Conservation (phyloP, 92 coral and sea anemone genomes). For the Parazoanthus swiftii region DNA sequence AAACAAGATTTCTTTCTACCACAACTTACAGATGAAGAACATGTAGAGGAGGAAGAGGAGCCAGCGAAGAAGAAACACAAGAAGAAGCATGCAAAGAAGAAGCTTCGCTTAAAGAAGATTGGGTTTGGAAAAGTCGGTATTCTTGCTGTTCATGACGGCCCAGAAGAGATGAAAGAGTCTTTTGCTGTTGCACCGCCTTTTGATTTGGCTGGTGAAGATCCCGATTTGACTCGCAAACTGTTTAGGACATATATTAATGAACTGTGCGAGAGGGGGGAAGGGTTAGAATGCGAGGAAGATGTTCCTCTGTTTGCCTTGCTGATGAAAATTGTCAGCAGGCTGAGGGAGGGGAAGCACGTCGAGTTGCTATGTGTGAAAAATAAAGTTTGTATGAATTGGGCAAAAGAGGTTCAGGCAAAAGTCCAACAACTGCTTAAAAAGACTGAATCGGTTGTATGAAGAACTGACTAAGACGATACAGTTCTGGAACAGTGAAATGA, state of each 20-base stretch:
- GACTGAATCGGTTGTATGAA: not conserved
- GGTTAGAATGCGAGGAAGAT: not conserved
- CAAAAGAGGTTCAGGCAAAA: slow-evolving; percentile 5
- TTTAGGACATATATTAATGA: slow-evolving; percentile 4
- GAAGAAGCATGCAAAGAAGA: not conserved
- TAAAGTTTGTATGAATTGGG: too few species aligned
- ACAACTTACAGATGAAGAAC: too few species aligned
- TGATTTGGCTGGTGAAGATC: too few species aligned
- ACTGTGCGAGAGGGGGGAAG: not conserved
- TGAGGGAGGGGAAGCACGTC: slow-evolving; percentile 1
- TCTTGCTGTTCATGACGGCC: slow-evolving; percentile 15
- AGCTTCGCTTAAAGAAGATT: slow-evolving; percentile 10
- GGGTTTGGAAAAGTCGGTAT: slow-evolving; percentile 14
- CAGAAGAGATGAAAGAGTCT: slow-evolving; percentile 11
- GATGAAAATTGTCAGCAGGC: too few species aligned
- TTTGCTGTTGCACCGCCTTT: not conserved
- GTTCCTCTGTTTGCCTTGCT: not conserved
- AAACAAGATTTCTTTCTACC: too few species aligned
- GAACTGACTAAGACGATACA: slow-evolving; percentile 13
- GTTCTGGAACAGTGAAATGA: slow-evolving; percentile 9
- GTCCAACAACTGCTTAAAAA: slow-evolving; percentile 1
- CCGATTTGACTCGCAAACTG: slow-evolving; percentile 8
- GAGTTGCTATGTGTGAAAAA: not conserved
- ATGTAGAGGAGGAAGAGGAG: not conserved
- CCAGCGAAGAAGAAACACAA: not conserved